Evolutionary conservation across 2,113 vertebrate genomes (phyloP), one percentile per base, ranked within the genome.

Genomic region (Prochilodus magdalenae): DNA sequence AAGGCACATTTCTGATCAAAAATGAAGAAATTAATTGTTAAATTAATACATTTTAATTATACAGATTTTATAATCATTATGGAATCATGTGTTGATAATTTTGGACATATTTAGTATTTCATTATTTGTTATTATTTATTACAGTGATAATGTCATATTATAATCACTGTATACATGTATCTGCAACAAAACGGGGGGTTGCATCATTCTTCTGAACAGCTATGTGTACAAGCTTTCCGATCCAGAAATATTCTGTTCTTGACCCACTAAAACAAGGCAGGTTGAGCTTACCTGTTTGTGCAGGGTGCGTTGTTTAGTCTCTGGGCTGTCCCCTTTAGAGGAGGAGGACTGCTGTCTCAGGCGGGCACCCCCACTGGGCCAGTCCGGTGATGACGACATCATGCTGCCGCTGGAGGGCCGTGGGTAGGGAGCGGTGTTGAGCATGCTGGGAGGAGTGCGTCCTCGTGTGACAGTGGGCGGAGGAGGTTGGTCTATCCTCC

Each of bases 321-420:
- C 97, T 0, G 98, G 98, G 82, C 98, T 99, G 91, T 99, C 97
- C 0, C 97, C 97, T 89, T 99, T 99, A 53, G 98, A 98, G 0
- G 97, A 99, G 0, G 97, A 98, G 0, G 97, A 97, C 83, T 96
- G 96, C 87, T 99, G 98, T 66, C 97, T 93, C 0, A 98, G 93
- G 0, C 96, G 94, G 0, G 92, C 92, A 2, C 91, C 72, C 0
- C 89, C 86, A 83, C 87, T 92, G 0, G 92, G 92, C 92, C 93
- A 94, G 75, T 94, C 93, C 0, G 93, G 93, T 59, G 92, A 93
- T 0, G 92, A 93, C 0, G 98, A 96, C 77, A 97, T 95, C 89
- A 98, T 94, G 86, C 95, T 96, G 55, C 97, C 97, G 0, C 97
- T 97, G 1, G 97, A 94, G 0, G 98, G 97, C 15, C 97, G 92